phyloP scores from a whole-genome alignment of 2,797 vertebrate genomes.

The Micrastur ruficollis region DNA sequence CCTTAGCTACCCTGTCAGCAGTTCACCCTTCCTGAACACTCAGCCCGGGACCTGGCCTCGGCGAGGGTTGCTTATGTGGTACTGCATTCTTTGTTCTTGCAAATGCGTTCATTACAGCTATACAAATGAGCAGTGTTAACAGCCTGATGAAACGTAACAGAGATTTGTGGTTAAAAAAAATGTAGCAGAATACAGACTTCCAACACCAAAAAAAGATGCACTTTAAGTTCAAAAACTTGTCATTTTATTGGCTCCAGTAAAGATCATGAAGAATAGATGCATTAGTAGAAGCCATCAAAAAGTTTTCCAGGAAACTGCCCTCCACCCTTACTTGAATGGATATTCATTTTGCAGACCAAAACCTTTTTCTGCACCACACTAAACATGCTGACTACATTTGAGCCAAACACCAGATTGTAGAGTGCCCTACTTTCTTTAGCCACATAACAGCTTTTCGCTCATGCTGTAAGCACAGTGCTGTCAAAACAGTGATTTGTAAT shows the following conservation, averaged over 20 bases:
- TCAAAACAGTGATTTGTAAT: neutral
- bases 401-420: neutral
- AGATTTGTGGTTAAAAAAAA: neutral
- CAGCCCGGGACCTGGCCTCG: neutral
- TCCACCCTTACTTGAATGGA: neutral
- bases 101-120: neutral
- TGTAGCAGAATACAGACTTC: neutral
- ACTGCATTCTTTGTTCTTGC: neutral
- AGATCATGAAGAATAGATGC: neutral
- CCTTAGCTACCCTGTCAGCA: neutral
- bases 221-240: neutral
- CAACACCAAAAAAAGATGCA: neutral
- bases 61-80: neutral
- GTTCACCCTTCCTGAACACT: neutral
- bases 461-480: neutral
- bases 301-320: neutral
- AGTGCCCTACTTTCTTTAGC: neutral
- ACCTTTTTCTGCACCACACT: neutral
- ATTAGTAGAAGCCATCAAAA: neutral
- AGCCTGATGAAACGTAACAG: neutral
- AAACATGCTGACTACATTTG: neutral
- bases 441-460: neutral
- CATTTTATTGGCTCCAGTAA: neutral
- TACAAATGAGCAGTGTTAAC: neutral
- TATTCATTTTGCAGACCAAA: neutral